phyloP scores from a whole-genome alignment of 2,113 vertebrate genomes.

The Narcine bancroftii region DNA sequence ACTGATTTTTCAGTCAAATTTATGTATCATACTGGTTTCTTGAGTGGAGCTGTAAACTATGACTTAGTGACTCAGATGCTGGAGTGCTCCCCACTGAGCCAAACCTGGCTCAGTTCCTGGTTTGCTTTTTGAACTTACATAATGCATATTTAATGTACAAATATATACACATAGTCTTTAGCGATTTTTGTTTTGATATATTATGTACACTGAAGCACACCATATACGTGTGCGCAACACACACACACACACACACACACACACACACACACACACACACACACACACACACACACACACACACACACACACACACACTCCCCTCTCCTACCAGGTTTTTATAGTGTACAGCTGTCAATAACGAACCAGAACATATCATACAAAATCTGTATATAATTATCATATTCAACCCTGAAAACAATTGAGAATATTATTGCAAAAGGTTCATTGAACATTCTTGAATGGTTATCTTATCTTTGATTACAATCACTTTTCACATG shows the following conservation, averaged over 20 bases:
- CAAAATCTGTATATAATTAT: neutral
- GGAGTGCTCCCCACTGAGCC: neutral
- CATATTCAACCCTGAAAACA: neutral
- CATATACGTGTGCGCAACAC: too few relatives aligned
- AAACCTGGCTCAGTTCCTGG: neutral
- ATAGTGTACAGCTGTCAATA: neutral
- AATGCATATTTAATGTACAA: neutral
- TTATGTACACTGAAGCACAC: neutral
- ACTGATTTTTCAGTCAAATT: neutral
- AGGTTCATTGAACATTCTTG: neutral
- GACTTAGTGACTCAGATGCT: neutral
- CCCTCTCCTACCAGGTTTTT: neutral
- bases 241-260: too few relatives aligned
- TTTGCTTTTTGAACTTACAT: neutral
- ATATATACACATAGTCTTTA: neutral
- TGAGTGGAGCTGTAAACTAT: neutral
- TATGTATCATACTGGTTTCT: neutral
- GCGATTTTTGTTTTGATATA: neutral
- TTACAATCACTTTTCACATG: neutral
- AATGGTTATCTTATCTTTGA: neutral
- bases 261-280: neutral
- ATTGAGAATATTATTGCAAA: neutral
- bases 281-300: too few relatives aligned
- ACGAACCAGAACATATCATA: neutral
- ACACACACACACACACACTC: neutral